A percentile compares a stretch with the other conserved stretches of the same genome.
Evolutionary conservation across 1,140 invertebrate species (phyloP).

Genomic region (Drepana arcuata): DNA sequence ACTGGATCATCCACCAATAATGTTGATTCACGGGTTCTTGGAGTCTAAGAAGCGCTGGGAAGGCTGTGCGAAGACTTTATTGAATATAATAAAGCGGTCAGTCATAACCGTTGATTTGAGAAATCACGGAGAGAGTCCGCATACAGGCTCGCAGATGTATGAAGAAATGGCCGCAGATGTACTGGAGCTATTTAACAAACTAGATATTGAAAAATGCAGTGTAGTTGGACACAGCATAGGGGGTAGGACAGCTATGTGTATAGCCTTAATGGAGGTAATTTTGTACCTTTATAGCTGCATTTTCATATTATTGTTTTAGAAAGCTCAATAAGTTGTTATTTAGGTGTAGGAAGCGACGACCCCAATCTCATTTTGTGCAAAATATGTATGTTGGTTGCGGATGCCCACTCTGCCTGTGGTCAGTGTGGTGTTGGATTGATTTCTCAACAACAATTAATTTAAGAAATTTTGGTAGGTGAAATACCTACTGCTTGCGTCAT

Average conservation of each 20-base stretch:
- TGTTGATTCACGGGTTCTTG: conserved; percentile 89
- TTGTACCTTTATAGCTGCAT: neutral
- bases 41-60: conserved; percentile 88
- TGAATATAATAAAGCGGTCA: conserved; percentile 75
- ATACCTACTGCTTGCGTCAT: too few species aligned
- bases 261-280: conserved; percentile 77
- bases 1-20: conserved; percentile 72
- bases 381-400: too few species aligned
- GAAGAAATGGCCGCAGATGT: conserved; percentile 82
- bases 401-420: too few species aligned
- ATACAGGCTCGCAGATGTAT: conserved; percentile 80
- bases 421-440: too few species aligned
- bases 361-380: too few species aligned
- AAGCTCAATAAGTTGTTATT: too few species aligned
- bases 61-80: conserved; percentile 81
- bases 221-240: conserved; percentile 94
- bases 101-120: conserved; percentile 88
- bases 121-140: conserved; percentile 94
- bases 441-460: too few species aligned
- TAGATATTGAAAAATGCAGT: conserved; percentile 75
- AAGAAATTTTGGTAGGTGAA: too few species aligned
- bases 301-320: too few species aligned
- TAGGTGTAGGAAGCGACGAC: too few species aligned
- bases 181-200: conserved; percentile 74
- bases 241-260: conserved; percentile 86